Evolutionary conservation across 2,888 invertebrate genomes (phyloP).

Genomic region (Cordilura impudica): DNA sequence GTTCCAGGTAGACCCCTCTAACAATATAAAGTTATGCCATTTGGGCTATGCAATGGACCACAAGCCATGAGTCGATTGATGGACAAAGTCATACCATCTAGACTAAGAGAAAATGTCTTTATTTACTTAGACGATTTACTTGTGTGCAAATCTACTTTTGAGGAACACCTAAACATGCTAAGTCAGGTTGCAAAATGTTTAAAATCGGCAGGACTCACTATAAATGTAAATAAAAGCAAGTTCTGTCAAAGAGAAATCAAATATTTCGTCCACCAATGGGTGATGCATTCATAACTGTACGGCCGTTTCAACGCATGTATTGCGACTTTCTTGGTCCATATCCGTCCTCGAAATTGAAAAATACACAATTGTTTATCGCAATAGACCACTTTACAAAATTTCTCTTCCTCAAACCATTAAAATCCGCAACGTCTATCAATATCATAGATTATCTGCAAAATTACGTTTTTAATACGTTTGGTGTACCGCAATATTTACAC

Average conservation of each 20-base stretch:
- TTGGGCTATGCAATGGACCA: too few species aligned
- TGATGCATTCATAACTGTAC: background rate
- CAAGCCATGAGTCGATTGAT: too few species aligned
- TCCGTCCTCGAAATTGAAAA: background rate
- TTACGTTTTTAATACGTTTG: conserved; percentile 27
- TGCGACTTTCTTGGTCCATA: conserved; percentile 12
- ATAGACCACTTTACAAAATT: conserved; percentile 2
- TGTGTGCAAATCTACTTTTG: too few species aligned
- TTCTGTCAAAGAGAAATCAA: conserved; percentile 34
- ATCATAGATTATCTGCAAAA: conserved; percentile 27
- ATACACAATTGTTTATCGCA: background rate
- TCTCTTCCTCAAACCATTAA: background rate
- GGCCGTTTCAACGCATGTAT: conserved; percentile 1
- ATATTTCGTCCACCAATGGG: conserved; percentile 16
- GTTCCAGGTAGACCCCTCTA: too few species aligned
- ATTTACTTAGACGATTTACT: too few species aligned
- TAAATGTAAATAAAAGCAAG: conserved; percentile 18
- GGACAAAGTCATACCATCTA: too few species aligned
- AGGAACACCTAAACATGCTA: too few species aligned
- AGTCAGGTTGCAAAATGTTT: too few species aligned
- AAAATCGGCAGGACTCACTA: conserved; percentile 5
- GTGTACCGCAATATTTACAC: conserved; percentile 34
- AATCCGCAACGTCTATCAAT: background rate
- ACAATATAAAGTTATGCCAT: too few species aligned
- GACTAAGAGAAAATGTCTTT: too few species aligned